Percentiles rank a stretch among this genome's conserved stretches.
These are phyloP conservation scores for Sesia apiformis DNA, from an alignment of 2,888 invertebrate genomes.

Conservation along the genomic window DNA sequence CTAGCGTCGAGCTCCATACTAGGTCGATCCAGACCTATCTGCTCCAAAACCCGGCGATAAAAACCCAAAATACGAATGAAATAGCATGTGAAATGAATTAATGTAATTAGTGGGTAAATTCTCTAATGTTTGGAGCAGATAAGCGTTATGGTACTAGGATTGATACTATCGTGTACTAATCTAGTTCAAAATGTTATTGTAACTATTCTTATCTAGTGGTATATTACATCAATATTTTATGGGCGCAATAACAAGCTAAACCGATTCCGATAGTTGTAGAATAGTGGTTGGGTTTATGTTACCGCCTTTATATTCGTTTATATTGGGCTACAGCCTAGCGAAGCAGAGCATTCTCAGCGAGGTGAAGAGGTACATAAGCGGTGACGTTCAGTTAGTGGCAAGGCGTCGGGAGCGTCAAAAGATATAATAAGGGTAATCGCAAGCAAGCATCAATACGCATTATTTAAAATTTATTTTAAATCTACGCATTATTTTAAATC, in stretches of 20 bases:
- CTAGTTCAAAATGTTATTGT: background rate
- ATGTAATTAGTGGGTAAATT: background rate
- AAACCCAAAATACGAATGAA: background rate
- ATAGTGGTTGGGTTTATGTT: too few relatives aligned
- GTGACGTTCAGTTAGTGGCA: constrained; percentile 72
- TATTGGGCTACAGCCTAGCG: constrained; percentile 39
- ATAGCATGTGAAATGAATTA: background rate
- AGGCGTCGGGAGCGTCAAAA: constrained; percentile 63
- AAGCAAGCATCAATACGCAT: constrained; percentile 54
- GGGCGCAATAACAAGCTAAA: too few relatives aligned
- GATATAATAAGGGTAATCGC: constrained; percentile 33
- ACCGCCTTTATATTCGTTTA: background rate
- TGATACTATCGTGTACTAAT: background rate
- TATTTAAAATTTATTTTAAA: constrained; percentile 12
- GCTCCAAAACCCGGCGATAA: constrained; percentile 35
- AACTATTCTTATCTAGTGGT: background rate
- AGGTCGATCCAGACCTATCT: constrained; percentile 38
- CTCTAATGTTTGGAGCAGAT: constrained; percentile 52
- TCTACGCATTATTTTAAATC: constrained; percentile 8
- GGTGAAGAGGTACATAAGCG: constrained; percentile 65
- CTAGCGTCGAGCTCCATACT: constrained; percentile 40
- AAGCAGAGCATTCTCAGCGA: constrained; percentile 73
- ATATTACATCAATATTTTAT: too few relatives aligned
- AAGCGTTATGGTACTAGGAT: constrained; percentile 26
- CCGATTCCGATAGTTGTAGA: too few relatives aligned